Conservation (phyloP, 2,888 invertebrate species). For the Eurytoma adleriae region DNA sequence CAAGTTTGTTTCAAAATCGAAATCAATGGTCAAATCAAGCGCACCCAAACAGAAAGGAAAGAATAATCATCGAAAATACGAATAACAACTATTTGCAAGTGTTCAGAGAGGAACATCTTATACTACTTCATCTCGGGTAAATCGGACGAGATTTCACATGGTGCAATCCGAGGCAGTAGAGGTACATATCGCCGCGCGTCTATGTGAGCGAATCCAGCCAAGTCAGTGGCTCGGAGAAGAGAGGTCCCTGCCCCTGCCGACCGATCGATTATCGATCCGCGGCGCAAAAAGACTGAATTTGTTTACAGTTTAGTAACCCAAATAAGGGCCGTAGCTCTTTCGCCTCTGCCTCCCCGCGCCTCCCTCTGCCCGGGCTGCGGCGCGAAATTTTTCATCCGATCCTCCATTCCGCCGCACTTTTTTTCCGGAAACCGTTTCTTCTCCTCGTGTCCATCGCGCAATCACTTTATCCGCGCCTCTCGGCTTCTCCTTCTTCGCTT, state of each 20-base stretch:
- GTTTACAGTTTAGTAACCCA: conserved; percentile 75
- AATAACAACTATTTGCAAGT: background rate
- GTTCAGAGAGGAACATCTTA: background rate
- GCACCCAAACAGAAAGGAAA: background rate
- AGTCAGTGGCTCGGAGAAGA: background rate
- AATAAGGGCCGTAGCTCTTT: conserved; percentile 66
- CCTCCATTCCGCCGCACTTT: conserved; percentile 27
- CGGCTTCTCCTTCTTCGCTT: too few relatives aligned
- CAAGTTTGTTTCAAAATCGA: background rate
- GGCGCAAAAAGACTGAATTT: conserved; percentile 69
- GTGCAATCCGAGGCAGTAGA: background rate
- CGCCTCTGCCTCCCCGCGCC: conserved; percentile 43
- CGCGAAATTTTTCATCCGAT: conserved; percentile 22
- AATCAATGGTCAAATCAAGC: background rate
- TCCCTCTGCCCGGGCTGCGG: conserved; percentile 16
- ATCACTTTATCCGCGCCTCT: conserved; percentile 37
- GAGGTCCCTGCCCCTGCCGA: conserved; percentile 70
- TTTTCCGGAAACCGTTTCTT: conserved; percentile 10
- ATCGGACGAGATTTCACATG: background rate
- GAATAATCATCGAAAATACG: background rate
- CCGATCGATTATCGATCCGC: conserved; percentile 72
- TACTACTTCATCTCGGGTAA: background rate
- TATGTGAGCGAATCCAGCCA: conserved; percentile 6
- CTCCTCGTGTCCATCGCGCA: conserved; percentile 25
- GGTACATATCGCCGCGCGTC: background rate